A percentile compares a stretch with the other conserved stretches of the same genome.
These are phyloP conservation scores for Agonopterix subpropinquella DNA, from an alignment of 2,888 invertebrate genomes.

Conservation along the genomic window DNA sequence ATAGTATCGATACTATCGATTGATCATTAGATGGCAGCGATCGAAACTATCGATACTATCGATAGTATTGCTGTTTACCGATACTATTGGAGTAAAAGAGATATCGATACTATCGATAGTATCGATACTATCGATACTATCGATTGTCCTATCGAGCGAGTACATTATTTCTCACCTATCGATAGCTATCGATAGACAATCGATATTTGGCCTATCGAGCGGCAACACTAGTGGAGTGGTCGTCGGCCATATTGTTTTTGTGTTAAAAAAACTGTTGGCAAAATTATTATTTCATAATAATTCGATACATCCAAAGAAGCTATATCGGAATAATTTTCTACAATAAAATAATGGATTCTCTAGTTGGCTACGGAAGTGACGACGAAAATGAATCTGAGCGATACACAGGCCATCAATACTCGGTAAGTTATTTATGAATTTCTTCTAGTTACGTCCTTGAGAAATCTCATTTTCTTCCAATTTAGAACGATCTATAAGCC, in stretches of 20 bases:
- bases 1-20: too few species aligned
- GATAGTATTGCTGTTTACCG: too few species aligned
- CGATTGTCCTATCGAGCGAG: too few species aligned
- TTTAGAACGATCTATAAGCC: neutral
- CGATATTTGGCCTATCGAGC: too few species aligned
- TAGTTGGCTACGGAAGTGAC: constrained; percentile 86
- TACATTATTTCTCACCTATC: too few species aligned
- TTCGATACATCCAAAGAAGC: neutral
- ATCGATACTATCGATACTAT: too few species aligned
- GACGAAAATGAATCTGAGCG: constrained; percentile 79
- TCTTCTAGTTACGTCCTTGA: constrained; percentile 26
- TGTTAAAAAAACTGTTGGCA: neutral
- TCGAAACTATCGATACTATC: too few species aligned
- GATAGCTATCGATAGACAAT: too few species aligned
- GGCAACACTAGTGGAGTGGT: too few species aligned
- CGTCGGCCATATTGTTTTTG: constrained; percentile 6
- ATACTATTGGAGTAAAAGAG: too few species aligned
- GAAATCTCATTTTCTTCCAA: neutral
- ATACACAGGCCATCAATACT: constrained; percentile 36
- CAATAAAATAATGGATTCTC: constrained; percentile 78
- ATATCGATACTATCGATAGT: too few species aligned
- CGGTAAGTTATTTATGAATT: constrained; percentile 42
- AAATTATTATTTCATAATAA: neutral
- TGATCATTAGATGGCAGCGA: too few species aligned
- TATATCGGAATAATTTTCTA: neutral